phyloP scores from a whole-genome alignment of 2,888 invertebrate genomes.

The Sabatieria punctata region DNA sequence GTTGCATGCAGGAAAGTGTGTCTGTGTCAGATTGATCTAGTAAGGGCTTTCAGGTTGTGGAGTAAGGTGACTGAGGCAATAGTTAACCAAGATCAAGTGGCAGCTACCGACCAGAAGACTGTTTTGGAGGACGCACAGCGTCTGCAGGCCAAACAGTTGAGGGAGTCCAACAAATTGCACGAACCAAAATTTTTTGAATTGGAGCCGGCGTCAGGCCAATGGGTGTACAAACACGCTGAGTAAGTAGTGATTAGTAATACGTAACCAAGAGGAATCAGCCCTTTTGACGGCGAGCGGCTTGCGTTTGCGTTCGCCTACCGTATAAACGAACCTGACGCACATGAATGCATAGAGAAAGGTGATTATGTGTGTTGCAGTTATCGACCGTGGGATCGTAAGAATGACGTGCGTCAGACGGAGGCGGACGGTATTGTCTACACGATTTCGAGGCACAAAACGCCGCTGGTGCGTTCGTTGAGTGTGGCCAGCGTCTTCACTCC shows the following conservation, averaged over 20 bases:
- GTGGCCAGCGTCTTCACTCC: slow-evolving; percentile 46
- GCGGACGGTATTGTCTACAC: slow-evolving; percentile 59
- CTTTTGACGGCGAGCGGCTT: no score
- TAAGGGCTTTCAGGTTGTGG: slow-evolving; percentile 47
- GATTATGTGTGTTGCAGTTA: slow-evolving; percentile 33
- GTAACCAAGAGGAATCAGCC: no score
- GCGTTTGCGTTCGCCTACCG: no score
- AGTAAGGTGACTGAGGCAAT: slow-evolving; percentile 68
- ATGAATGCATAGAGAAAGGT: background rate
- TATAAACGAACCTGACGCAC: background rate
- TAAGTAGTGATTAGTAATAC: no score
- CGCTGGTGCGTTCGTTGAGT: slow-evolving; percentile 53
- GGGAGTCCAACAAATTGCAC: slow-evolving; percentile 46
- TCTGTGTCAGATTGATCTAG: background rate
- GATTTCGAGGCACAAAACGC: slow-evolving; percentile 54
- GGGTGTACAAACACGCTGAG: slow-evolving; percentile 1
- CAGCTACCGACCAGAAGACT: slow-evolving; percentile 79
- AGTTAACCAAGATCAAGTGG: slow-evolving; percentile 54
- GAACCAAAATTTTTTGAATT: slow-evolving; percentile 39
- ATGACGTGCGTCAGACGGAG: slow-evolving; percentile 72
- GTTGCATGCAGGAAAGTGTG: background rate
- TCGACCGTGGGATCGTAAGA: slow-evolving; percentile 69
- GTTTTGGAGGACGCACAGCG: slow-evolving; percentile 71
- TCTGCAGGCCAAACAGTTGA: slow-evolving; percentile 50
- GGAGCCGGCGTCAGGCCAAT: background rate